These are phyloP conservation scores for Myiopsitta monachus DNA, from an alignment of 2,113 vertebrate species.

Conservation along the genomic window DNA sequence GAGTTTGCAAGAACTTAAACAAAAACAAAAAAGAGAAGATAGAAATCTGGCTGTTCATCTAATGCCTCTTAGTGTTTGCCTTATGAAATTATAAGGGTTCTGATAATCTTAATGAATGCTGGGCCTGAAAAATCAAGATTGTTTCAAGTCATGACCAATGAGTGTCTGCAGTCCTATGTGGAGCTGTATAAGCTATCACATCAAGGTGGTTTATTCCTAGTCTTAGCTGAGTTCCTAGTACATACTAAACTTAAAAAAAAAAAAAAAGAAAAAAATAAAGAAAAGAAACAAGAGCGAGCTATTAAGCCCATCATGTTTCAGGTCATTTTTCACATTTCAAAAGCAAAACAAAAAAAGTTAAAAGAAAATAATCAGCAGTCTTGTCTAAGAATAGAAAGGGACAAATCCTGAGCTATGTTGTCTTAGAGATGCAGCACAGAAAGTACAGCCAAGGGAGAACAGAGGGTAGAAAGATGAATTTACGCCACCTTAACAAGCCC, in stretches of 20 bases:
- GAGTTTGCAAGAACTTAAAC: not conserved
- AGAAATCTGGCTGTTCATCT: not conserved
- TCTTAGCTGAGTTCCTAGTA: not conserved
- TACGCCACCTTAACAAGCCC: not conserved
- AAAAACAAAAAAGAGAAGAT: not conserved
- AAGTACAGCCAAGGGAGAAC: conserved; percentile 38
- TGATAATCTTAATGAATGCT: not conserved
- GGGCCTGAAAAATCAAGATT: not conserved
- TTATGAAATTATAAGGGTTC: not conserved
- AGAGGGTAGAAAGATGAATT: not conserved
- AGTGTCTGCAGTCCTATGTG: not conserved
- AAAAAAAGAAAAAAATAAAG: not conserved
- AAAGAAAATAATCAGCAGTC: not conserved
- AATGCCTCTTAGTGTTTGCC: not conserved
- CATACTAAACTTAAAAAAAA: not conserved
- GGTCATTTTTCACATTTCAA: conserved; percentile 24
- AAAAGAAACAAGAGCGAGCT: not conserved
- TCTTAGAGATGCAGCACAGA: conserved; percentile 38
- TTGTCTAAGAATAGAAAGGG: conserved; percentile 47
- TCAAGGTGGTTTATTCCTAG: not conserved
- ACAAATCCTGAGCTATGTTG: not conserved
- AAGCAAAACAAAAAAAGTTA: not conserved
- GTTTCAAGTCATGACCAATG: not conserved
- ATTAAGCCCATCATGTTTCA: conserved; percentile 1
- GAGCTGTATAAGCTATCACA: not conserved